Percentiles rank a stretch among this genome's conserved stretches.
phyloP scores from a whole-genome alignment of 1,140 invertebrate species.

The Probaryconus sp. region DNA sequence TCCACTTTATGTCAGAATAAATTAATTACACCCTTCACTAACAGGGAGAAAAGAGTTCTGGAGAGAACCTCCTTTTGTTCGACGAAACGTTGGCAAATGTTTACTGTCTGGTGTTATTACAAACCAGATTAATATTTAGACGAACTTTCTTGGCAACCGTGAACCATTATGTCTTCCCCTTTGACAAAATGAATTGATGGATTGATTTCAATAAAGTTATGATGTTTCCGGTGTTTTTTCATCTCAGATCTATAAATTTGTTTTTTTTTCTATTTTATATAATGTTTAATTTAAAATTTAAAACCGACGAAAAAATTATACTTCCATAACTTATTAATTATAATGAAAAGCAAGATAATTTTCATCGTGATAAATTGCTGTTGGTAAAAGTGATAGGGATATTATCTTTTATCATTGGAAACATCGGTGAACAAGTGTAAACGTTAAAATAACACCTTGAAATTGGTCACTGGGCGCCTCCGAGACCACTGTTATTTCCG shows the following conservation, averaged over 20 bases:
- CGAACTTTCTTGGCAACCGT: slow-evolving; percentile 59
- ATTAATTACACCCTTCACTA: slow-evolving; percentile 54
- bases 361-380: no score
- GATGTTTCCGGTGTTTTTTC: no score
- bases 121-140: slow-evolving; percentile 68
- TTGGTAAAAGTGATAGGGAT: no score
- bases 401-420: not conserved
- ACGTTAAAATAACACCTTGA: not conserved
- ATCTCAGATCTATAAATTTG: no score
- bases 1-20: slow-evolving; percentile 51
- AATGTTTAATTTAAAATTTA: no score
- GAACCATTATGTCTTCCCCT: slow-evolving; percentile 53
- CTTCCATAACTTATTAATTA: no score
- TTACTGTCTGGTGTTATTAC: slow-evolving; percentile 61
- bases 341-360: no score
- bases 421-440: not conserved
- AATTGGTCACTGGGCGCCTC: slow-evolving; percentile 1
- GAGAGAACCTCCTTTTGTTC: slow-evolving; percentile 10
- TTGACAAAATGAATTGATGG: slow-evolving; percentile 32
- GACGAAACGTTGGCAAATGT: slow-evolving; percentile 61
- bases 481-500: slow-evolving; percentile 40
- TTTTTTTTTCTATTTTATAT: no score
- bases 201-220: no score
- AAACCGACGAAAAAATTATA: no score
- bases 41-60: slow-evolving; percentile 26